A percentile compares a stretch with the other conserved stretches of the same genome.
phyloP scores from a whole-genome alignment of 2,888 invertebrate species.

The Tridacna crocea region DNA sequence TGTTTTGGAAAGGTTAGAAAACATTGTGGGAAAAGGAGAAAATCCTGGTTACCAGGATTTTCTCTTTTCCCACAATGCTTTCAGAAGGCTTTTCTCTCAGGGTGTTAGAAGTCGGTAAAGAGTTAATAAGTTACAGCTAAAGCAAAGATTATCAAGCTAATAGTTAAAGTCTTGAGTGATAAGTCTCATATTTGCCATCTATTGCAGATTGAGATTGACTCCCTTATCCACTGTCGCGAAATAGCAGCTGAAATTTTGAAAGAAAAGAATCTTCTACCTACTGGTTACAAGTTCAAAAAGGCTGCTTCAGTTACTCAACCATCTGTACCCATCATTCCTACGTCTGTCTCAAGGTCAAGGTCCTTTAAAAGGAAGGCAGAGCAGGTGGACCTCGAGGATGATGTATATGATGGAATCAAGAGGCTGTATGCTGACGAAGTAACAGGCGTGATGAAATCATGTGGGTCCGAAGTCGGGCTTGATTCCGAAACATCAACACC shows the following conservation, averaged over 20 bases:
- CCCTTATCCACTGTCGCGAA: constrained; percentile 79
- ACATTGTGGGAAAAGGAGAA: too few relatives aligned
- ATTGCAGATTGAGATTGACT: constrained; percentile 75
- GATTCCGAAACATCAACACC: constrained; percentile 62
- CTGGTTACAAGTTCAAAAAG: constrained; percentile 65
- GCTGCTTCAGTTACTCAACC: constrained; percentile 36
- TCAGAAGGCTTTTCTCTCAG: too few relatives aligned
- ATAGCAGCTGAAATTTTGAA: constrained; percentile 68
- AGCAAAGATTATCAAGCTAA: too few relatives aligned
- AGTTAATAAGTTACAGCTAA: too few relatives aligned
- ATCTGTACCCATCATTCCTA: neutral
- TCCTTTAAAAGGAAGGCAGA: constrained; percentile 80
- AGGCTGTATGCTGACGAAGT: constrained; percentile 79
- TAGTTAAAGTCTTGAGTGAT: too few relatives aligned
- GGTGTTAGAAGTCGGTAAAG: too few relatives aligned
- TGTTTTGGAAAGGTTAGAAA: too few relatives aligned
- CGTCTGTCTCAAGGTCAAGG: constrained; percentile 53
- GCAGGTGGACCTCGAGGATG: constrained; percentile 72
- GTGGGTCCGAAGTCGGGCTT: constrained; percentile 71
- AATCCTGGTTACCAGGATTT: too few relatives aligned
- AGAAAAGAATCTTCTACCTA: constrained; percentile 60
- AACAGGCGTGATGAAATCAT: constrained; percentile 62
- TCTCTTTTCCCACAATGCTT: too few relatives aligned
- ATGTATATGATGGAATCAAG: constrained; percentile 82
- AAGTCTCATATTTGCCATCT: too few relatives aligned